phyloP scores from a whole-genome alignment of 2,113 vertebrate species.

The Crotophaga sulcirostris region DNA sequence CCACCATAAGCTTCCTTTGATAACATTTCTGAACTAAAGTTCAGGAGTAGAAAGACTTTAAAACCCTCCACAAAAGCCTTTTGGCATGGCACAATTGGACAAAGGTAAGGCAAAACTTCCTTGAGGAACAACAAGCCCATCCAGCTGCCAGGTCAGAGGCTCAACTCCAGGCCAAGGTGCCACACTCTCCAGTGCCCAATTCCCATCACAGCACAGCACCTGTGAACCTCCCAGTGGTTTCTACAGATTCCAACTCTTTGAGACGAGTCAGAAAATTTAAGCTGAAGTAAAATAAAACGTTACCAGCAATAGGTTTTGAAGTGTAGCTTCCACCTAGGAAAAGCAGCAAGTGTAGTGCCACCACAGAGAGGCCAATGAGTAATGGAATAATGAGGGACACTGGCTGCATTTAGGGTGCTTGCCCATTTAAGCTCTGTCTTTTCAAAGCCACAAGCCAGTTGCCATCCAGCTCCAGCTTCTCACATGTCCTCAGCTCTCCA shows the following conservation, averaged over 20 bases:
- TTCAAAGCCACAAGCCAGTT: neutral
- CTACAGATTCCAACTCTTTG: neutral
- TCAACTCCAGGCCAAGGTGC: neutral
- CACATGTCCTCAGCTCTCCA: neutral
- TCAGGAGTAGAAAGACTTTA: neutral
- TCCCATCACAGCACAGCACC: rapidly evolving
- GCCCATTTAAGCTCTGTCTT: neutral
- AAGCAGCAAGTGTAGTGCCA: neutral
- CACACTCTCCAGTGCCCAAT: neutral
- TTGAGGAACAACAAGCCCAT: neutral
- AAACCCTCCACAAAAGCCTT: neutral
- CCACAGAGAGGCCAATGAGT: neutral
- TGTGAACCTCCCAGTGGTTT: neutral
- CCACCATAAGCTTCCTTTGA: neutral
- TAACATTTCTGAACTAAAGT: neutral
- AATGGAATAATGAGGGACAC: neutral
- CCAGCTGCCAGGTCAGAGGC: neutral
- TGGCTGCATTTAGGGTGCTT: neutral
- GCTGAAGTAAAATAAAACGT: neutral
- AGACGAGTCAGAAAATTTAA: neutral
- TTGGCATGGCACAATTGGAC: neutral
- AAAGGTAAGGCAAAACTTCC: neutral
- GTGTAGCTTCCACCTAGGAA: neutral
- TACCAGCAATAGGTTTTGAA: neutral
- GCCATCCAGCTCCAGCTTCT: neutral